Evolutionary conservation across 1,140 invertebrate genomes (phyloP).

Genomic region (Nasonia longicornis): DNA sequence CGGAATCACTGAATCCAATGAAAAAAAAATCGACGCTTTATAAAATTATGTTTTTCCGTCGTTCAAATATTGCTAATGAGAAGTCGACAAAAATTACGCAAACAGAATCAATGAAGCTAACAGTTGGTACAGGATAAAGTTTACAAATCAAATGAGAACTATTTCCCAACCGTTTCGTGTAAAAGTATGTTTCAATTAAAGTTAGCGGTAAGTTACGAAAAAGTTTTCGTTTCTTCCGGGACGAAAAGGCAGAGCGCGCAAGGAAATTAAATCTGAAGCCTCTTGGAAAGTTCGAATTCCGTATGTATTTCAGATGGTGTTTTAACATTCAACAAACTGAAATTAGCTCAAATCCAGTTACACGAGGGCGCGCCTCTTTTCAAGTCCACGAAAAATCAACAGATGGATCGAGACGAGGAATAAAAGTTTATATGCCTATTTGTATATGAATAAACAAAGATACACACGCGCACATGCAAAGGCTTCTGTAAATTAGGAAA

Average conservation of each 20-base stretch:
- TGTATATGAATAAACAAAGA: not conserved
- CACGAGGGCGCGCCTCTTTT: not conserved
- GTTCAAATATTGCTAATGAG: not conserved
- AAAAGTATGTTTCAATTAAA: not conserved
- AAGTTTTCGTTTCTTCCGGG: not conserved
- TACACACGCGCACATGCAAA: not conserved
- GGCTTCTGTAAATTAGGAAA: conserved; percentile 9
- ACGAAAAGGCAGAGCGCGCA: not conserved
- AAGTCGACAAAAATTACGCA: no score
- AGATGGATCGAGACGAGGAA: not conserved
- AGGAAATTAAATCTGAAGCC: not conserved
- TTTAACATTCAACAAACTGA: conserved; percentile 23
- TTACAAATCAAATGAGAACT: not conserved
- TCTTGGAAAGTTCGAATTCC: not conserved
- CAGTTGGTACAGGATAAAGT: not conserved
- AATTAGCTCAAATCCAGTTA: not conserved
- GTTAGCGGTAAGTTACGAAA: not conserved
- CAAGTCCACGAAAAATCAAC: no score
- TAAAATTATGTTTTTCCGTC: not conserved
- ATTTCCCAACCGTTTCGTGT: not conserved
- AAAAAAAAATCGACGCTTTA: not conserved
- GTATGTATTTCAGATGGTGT: not conserved
- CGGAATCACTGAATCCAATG: not conserved
- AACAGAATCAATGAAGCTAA: not conserved
- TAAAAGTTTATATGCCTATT: not conserved